Percentiles rank a stretch among this genome's conserved stretches.
Conservation (phyloP, 2,113 vertebrate species). For the Condylura cristata region DNA sequence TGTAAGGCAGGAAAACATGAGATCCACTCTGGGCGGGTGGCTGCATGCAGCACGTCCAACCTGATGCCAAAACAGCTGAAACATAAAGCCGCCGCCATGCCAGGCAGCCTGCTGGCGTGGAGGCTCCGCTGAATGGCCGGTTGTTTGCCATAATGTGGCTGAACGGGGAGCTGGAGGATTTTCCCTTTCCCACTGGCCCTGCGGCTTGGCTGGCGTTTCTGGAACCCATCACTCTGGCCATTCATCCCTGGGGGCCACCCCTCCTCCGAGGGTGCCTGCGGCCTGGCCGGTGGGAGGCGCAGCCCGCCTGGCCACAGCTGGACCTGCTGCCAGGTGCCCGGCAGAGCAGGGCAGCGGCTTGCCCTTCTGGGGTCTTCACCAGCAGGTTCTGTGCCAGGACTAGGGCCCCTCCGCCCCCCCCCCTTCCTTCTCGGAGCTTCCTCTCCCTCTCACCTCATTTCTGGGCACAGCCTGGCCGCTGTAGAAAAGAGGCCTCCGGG, state of each 20-base stretch:
- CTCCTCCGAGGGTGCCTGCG: not conserved
- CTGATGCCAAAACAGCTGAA: constrained; percentile 51
- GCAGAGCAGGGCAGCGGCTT: not conserved
- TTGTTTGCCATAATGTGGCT: constrained; percentile 64
- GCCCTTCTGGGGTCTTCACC: not conserved
- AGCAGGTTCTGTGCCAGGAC: not conserved
- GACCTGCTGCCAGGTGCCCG: not conserved
- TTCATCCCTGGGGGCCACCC: constrained; percentile 39
- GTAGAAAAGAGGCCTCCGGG: not conserved
- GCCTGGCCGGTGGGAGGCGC: not conserved
- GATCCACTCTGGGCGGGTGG: not conserved
- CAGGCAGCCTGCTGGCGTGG: not conserved
- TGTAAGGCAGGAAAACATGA: not conserved
- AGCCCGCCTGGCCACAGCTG: not conserved
- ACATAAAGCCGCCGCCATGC: not conserved
- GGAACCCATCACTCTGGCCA: constrained; percentile 56
- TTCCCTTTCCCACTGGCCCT: constrained; percentile 59
- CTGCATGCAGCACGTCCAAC: not conserved
- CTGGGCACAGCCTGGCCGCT: not conserved
- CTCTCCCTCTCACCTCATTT: not conserved
- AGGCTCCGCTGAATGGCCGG: constrained; percentile 32
- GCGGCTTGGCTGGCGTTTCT: constrained; percentile 60
- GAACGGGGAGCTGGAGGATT: constrained; percentile 34
- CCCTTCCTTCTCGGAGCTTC: not conserved
- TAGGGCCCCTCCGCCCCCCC: too few relatives aligned